Evolutionary conservation across 2,113 vertebrate species (phyloP), one percentile per base, ranked within the genome.

Genomic region (Mungos mungo): DNA sequence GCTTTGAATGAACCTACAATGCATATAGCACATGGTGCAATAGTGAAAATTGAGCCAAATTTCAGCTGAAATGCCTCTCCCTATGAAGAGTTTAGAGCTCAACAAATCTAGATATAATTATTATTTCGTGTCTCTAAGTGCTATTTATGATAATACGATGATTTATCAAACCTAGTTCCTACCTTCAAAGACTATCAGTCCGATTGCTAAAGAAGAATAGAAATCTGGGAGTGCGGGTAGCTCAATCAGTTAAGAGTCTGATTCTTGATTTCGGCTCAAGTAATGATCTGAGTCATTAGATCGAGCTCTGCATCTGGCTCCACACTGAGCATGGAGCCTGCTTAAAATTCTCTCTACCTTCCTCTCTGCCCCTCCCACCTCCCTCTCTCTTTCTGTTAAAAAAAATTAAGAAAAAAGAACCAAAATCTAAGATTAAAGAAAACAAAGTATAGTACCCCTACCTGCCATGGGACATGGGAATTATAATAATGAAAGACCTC

Each of bases 81-180:
- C 25, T 76, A n/a, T 25, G 82, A 87, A 95, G 52, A 83, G n/a
- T 60, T 81, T 85, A 74, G 93, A 93, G 52, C 88, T 85, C 38
- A 96, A 52, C n/a, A 88, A 95, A 52, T 81, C 66, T 15, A 83
- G 10, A 54, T 89, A 88, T 93, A 74, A 31, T 13, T 82, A 38
- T 90, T 84, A 60, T n/a, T 72, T 95, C 74, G 16, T 69, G 1
- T 72, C 66, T 93, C 21, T 93, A 95, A 95, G 23, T 84, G 15
- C 21, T 54, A 0, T 68, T 93, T 91, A 54, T 2, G n/a, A 69
- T 83, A 87, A 79, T 83, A 92, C 81, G 45, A 60, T 90, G 23
- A 68, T 80, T 95, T 92, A 45, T 71, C 79, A 90, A 74, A 31
- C 52, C 16, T 74, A 68, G 25, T 21, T 54, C 14, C 21, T 82